Evolutionary conservation across 2,888 invertebrate species (phyloP).

Genomic region (Odontomyia ornata): DNA sequence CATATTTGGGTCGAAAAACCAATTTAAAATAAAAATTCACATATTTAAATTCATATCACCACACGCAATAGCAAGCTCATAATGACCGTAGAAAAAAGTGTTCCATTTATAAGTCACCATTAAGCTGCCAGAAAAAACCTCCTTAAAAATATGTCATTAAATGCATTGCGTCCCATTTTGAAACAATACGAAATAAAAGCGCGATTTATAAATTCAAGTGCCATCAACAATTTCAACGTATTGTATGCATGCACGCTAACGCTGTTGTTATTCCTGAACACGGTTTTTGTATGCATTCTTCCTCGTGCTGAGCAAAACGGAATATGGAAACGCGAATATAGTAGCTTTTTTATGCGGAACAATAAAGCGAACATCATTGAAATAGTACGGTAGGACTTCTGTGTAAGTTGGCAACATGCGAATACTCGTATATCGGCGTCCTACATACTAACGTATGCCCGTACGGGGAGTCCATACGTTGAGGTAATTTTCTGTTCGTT

Average conservation of each 20-base stretch:
- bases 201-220: slow-evolving; percentile 10
- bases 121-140: not conserved
- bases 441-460: no score
- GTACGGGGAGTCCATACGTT: no score
- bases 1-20: no score
- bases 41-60: no score
- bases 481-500: no score
- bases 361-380: not conserved
- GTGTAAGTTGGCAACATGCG: not conserved
- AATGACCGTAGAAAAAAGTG: no score
- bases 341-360: not conserved
- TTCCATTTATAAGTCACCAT: no score
- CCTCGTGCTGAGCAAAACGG: not conserved
- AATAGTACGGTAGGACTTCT: not conserved
- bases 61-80: no score
- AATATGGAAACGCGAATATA: not conserved
- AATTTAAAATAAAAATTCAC: no score
- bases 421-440: not conserved
- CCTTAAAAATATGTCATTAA: not conserved
- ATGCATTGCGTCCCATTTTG: not conserved
- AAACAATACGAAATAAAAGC: not conserved
- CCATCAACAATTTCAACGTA: not conserved
- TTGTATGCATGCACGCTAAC: not conserved
- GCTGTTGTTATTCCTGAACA: not conserved
- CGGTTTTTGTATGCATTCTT: not conserved